Base-by-base conservation (phyloP, 2,113 vertebrate genomes). In the Oxyura jamaicensis region DNA sequence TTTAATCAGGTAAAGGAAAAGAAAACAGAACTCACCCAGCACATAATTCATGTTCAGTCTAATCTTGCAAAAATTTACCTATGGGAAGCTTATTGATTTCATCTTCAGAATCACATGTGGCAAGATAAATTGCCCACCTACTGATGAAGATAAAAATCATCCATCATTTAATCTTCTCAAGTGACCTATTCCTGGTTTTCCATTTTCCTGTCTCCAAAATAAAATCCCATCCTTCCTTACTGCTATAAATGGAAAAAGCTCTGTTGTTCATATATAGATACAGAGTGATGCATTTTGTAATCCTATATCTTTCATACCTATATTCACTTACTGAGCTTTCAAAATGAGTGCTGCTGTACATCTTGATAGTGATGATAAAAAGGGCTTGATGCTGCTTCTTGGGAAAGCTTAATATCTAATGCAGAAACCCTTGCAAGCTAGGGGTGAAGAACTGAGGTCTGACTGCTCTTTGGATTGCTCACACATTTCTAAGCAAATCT, bases 181-280 rank as follows among this genome's bases (percentile, higher is more conserved):
- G 33, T 42, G 68, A 81, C 55, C 80, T 81, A 68, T 88, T 94
- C 92, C 55, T 86, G n/a, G 2, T 90, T 88, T 95, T 75, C 60
- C 10, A 65, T 91, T 91, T 83, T 75, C 68, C 92, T 86, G 42
- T 42, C 33, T 86, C 48, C 67, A 73, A 89, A 90, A 78, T 68
- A 56, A 19, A 91, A 74, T 12, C 9, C 52, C 29, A 11, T 86
- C 48, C 59, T 68, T 89, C 48, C 59, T 68, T n/a, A 44, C 29
- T 75, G 65, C 92, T 92, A 84, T 65, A 96, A 94, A 84, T 84
- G 91, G 93, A 94, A 95, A 76, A 78, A 86, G 39, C 42, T 91
- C 56, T 84, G 77, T 60, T 81, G 14, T 68, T 91, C 80, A 75
- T 75, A 84, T 83, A 74, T n/a, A 73, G 85, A 80, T 65, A 73